These are phyloP conservation scores for Lottia gigantea DNA, from an alignment of 2,888 invertebrate genomes.

Conservation along the genomic window DNA sequence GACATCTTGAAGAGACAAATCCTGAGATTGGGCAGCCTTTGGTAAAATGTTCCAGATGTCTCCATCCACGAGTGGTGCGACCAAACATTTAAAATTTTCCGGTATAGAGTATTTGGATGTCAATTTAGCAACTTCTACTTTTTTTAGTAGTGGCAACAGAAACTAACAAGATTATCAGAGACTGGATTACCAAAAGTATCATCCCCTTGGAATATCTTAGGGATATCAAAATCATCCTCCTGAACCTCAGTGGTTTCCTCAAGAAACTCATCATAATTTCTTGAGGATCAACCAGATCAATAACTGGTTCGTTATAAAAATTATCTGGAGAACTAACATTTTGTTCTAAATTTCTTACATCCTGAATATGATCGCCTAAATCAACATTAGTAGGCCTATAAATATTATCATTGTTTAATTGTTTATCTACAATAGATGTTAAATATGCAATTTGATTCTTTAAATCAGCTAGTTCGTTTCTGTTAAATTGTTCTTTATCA, in stretches of 20 bases:
- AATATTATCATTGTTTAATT: neutral
- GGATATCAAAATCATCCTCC: neutral
- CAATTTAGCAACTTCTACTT: neutral
- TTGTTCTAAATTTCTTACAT: no score
- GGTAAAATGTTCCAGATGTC: neutral
- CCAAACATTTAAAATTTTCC: neutral
- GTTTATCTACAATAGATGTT: neutral
- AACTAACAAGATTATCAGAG: neutral
- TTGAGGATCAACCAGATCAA: constrained; percentile 1
- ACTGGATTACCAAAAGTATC: neutral
- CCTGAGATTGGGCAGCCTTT: no score
- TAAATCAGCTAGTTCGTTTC: neutral
- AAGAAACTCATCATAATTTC: neutral
- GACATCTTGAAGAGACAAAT: no score
- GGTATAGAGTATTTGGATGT: neutral
- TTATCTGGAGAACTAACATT: no score
- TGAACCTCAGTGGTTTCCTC: neutral
- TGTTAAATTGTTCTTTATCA: no score
- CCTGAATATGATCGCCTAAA: no score
- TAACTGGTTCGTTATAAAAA: neutral
- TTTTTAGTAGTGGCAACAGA: neutral
- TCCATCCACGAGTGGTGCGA: neutral
- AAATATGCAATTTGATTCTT: neutral
- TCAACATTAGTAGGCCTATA: neutral
- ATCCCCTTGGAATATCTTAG: neutral